These are phyloP conservation scores for Cynopterus brachyotis DNA, from an alignment of 2,113 vertebrate genomes.

Conservation along the genomic window DNA sequence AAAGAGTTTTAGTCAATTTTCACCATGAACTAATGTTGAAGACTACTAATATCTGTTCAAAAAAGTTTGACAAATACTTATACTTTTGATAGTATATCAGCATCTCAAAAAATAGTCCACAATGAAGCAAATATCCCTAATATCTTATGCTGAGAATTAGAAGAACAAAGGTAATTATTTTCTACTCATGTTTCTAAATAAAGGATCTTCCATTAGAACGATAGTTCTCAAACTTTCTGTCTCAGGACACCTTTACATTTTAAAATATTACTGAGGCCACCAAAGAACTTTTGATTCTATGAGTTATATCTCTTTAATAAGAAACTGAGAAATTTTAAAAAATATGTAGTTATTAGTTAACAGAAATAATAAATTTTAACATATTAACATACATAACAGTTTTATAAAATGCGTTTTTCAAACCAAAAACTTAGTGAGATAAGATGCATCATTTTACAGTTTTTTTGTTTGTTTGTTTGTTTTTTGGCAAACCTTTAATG, in stretches of 20 bases:
- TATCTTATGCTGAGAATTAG: neutral
- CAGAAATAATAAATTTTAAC: neutral
- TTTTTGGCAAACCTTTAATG: neutral
- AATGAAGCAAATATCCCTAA: neutral
- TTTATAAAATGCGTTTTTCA: neutral
- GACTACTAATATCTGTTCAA: neutral
- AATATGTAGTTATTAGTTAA: neutral
- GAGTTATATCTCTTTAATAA: neutral
- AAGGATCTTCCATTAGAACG: neutral
- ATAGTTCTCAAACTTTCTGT: neutral
- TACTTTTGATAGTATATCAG: neutral
- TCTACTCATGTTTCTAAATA: neutral
- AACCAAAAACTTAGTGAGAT: neutral
- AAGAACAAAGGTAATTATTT: neutral
- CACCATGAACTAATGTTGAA: neutral
- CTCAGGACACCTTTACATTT: neutral
- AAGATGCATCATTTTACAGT: neutral
- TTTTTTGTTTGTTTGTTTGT: neutral
- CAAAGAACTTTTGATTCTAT: neutral
- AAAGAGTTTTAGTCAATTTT: neutral
- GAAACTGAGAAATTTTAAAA: neutral
- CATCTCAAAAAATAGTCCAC: neutral
- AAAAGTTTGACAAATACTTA: neutral
- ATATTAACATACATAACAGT: neutral
- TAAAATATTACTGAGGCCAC: neutral